Conservation (phyloP, 1,140 invertebrate genomes). For the Augochlora pura region DNA sequence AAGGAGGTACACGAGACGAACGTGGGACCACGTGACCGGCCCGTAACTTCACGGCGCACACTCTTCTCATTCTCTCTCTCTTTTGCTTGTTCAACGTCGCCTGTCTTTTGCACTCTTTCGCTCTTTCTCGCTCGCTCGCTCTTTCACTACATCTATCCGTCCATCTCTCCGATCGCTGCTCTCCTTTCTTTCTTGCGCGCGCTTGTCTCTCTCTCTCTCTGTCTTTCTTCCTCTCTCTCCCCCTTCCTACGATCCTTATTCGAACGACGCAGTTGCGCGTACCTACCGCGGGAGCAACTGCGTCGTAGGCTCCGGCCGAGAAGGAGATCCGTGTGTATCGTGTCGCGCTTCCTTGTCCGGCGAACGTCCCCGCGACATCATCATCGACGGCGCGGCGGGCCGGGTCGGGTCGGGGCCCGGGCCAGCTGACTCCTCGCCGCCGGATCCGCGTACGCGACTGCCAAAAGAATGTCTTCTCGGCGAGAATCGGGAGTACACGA, state of each 20-base stretch:
- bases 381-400: background rate
- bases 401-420: too few species aligned
- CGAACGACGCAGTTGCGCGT: slow-evolving; percentile 68
- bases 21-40: slow-evolving; percentile 62
- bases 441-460: slow-evolving; percentile 36
- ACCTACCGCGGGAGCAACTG: slow-evolving; percentile 64
- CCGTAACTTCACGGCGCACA: slow-evolving; percentile 59
- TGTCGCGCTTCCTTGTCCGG: slow-evolving; percentile 57
- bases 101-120: too few species aligned
- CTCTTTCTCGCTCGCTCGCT: background rate
- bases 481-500: background rate
- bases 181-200: background rate
- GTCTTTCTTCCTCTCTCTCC: slow-evolving; percentile 7
- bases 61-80: slow-evolving; percentile 15
- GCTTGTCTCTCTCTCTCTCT: slow-evolving; percentile 12
- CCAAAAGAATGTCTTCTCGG: slow-evolving; percentile 12
- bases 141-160: background rate
- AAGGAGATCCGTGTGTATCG: slow-evolving; percentile 46
- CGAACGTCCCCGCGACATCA: slow-evolving; percentile 8
- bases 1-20: slow-evolving; percentile 53
- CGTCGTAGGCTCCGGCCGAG: slow-evolving; percentile 59
- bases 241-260: slow-evolving; percentile 57
- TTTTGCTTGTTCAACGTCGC: too few species aligned
- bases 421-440: background rate
- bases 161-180: background rate